Conservation (phyloP, 2,113 vertebrate genomes). For the Crotalus tigris region DNA sequence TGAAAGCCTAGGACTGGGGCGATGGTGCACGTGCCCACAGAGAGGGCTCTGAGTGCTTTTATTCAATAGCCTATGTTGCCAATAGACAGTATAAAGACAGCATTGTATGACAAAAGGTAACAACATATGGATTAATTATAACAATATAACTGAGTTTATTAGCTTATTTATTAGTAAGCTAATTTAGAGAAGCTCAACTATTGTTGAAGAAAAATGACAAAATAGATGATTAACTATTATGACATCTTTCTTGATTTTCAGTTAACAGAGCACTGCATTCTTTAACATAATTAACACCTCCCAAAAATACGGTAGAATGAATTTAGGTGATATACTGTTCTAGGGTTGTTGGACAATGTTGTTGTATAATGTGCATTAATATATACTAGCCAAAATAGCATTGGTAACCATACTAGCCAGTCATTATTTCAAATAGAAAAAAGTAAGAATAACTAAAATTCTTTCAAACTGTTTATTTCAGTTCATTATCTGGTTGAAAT, state of each 20-base stretch:
- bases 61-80: constrained; percentile 1
- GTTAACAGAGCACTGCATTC: background rate
- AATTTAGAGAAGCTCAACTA: constrained; percentile 7
- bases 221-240: background rate
- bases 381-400: background rate
- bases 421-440: background rate
- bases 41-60: background rate
- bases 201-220: background rate
- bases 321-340: constrained; percentile 1
- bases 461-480: background rate
- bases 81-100: constrained; percentile 5
- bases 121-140: background rate
- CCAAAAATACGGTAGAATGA: background rate
- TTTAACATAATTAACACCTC: background rate
- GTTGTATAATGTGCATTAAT: background rate
- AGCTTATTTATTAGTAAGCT: background rate
- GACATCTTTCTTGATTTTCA: constrained; percentile 11
- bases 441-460: background rate
- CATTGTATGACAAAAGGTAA: background rate
- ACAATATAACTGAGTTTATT: background rate
- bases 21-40: too few relatives aligned
- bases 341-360: background rate
- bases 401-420: background rate
- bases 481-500: background rate
- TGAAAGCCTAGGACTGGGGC: too few relatives aligned